Evolutionary conservation across 2,797 vertebrate species (phyloP), one percentile per base, ranked within the genome.

Genomic region (Myotis pilosus): DNA sequence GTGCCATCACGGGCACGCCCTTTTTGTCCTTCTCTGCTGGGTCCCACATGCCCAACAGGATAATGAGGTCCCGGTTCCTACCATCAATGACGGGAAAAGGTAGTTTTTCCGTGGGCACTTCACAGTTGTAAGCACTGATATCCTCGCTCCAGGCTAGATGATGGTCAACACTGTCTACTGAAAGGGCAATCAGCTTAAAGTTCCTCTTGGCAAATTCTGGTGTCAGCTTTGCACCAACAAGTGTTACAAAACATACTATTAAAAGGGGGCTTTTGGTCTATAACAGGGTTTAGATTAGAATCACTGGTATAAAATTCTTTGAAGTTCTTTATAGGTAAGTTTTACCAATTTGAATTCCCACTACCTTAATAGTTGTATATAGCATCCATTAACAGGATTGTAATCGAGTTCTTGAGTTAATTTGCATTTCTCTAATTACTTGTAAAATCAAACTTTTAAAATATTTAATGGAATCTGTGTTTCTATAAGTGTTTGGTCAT

Each of bases 131-230:
- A 64, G 60, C 30, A 64, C 15, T n/a, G 60, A 64, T n/a, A 64
- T 7, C 99, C 99, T 99, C 99, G 98, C 99, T 99, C 99, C 99
- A 99, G 53, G 96, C 97, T 75, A 96, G 97, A 97, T 99, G 99
- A 92, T 99, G 99, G 30, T 98, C 98, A 25, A 99, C 99, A 0
- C 98, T 98, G 98, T 99, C 99, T 16, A 99, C 98, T 22, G 99
- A 99, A 95, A 99, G 97, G 2, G 99, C 99, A 0, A 99, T 99
- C 99, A 99, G 98, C 97, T 99, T 99, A 57, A 99, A 98, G 0
- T 98, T 98, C 66, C 99, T 99, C 93, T 99, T 99, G 96, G 98
- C 98, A 98, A 99, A 99, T 98, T 99, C 98, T 0, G 98, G 87
- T 0, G 98, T 98, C 97, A 99, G 87, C 95, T 96, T 98, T 0